Conservation (phyloP, 2,797 vertebrate genomes). For the Merluccius polli region DNA sequence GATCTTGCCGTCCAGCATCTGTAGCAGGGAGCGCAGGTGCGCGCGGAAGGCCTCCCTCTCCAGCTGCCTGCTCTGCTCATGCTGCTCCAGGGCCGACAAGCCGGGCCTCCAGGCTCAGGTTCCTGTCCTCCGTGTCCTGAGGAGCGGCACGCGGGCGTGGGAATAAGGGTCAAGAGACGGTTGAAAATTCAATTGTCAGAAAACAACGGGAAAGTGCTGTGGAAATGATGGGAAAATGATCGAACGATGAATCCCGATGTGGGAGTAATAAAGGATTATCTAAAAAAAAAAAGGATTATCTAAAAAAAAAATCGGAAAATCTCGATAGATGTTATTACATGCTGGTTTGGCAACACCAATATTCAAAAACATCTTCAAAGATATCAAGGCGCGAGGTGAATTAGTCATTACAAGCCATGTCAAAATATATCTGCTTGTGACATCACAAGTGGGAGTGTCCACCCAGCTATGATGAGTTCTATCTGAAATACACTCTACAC, state of each 20-base stretch:
- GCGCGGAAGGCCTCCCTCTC: constrained; percentile 87
- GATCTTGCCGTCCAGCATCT: constrained; percentile 95
- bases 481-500: background rate
- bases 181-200: too few relatives aligned
- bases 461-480: background rate
- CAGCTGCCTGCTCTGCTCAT: constrained; percentile 86
- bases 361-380: background rate
- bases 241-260: too few relatives aligned
- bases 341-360: background rate
- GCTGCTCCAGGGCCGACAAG: constrained; percentile 87
- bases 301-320: too few relatives aligned
- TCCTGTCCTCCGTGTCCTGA: constrained; percentile 88
- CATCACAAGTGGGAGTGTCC: too few relatives aligned
- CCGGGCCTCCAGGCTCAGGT: constrained; percentile 85
- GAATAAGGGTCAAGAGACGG: too few relatives aligned
- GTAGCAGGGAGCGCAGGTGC: constrained; percentile 91
- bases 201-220: too few relatives aligned
- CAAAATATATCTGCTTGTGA: too few relatives aligned
- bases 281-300: too few relatives aligned
- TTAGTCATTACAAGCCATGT: too few relatives aligned
- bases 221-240: too few relatives aligned
- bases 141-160: background rate
- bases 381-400: too few relatives aligned
- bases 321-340: background rate
- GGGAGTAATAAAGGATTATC: too few relatives aligned